Base-by-base conservation (phyloP, 1,140 invertebrate species). In the Plectrocnemia conspersa region DNA sequence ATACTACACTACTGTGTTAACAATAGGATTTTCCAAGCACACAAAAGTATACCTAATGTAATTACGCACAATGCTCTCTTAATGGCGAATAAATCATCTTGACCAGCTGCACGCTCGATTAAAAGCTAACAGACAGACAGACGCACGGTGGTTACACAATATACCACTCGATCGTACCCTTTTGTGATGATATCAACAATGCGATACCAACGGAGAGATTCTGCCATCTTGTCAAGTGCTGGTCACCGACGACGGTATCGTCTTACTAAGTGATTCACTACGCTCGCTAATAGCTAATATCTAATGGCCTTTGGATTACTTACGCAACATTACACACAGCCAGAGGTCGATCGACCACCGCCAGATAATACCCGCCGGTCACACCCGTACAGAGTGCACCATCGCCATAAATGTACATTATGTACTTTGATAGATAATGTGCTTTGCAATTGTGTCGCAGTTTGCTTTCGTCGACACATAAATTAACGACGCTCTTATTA, bases 211-310 rank as follows among this genome's bases (percentile, higher is more conserved):
- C 27, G n/a, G n/a, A 7, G 27, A 7, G 27, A 29, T 7, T 29
- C 24, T 21, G 56, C 50, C 44, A 49, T 45, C 50, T 53, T 53
- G 54, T 61, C 54, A 56, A 47, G 50, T 32, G 27, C 38, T 27
- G 25, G 19, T 41, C 50, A 53, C 56, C 45, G 27, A 16, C 52
- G 50, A 16, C 52, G 50, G 59, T 61, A 61, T 61, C 59, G 45
- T 54, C 59, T 61, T 61, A 61, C 59, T 56, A 57, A 56, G 54
- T 56, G 54, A 56, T 61, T 56, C 59, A 56, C 38, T 55, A 50
- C 54, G 46, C 54, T n/a, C 59, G 46, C 59, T 61, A 61, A 61
- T 61, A 56, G 59, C 59, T 57, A 61, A 61, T 61, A 61, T 61
- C 52, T 61, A 61, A 61, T 61, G 52, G 59, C 42, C 59, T 55